Evolutionary conservation across 2,888 invertebrate species (phyloP).

Genomic region (Mantis religiosa): DNA sequence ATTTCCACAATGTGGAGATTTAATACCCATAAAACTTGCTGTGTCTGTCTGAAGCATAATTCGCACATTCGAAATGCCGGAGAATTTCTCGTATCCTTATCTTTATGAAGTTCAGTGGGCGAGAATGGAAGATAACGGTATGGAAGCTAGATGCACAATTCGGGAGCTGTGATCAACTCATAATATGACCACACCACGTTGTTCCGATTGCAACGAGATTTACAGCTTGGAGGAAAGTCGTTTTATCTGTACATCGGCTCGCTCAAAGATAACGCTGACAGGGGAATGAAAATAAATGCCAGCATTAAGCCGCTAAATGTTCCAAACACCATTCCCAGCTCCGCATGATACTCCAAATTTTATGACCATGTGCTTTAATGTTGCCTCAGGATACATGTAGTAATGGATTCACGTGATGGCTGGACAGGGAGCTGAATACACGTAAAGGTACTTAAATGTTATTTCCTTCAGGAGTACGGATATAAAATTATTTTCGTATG

Average conservation of each 20-base stretch:
- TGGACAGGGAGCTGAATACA: not conserved
- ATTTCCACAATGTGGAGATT: too few relatives aligned
- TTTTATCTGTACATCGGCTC: not conserved
- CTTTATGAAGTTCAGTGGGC: not conserved
- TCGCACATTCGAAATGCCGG: too few relatives aligned
- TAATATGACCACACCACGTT: not conserved
- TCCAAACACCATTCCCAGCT: not conserved
- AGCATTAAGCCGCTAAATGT: not conserved
- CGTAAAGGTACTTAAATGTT: not conserved
- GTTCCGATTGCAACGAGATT: not conserved
- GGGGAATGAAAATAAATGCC: not conserved
- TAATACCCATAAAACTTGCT: too few relatives aligned
- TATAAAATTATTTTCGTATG: not conserved
- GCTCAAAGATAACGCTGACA: not conserved
- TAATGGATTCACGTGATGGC: not conserved
- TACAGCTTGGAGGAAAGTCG: not conserved
- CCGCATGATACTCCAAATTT: not conserved
- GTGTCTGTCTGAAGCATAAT: too few relatives aligned
- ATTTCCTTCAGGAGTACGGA: not conserved
- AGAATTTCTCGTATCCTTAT: not conserved
- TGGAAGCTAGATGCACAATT: not conserved
- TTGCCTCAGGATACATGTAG: not conserved
- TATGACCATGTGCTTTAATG: not conserved
- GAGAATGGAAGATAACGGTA: not conserved
- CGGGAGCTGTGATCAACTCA: not conserved